A percentile compares a stretch with the other conserved stretches of the same genome.
Evolutionary conservation across 2,797 vertebrate genomes (phyloP).

Genomic region (Gambusia yucatana): DNA sequence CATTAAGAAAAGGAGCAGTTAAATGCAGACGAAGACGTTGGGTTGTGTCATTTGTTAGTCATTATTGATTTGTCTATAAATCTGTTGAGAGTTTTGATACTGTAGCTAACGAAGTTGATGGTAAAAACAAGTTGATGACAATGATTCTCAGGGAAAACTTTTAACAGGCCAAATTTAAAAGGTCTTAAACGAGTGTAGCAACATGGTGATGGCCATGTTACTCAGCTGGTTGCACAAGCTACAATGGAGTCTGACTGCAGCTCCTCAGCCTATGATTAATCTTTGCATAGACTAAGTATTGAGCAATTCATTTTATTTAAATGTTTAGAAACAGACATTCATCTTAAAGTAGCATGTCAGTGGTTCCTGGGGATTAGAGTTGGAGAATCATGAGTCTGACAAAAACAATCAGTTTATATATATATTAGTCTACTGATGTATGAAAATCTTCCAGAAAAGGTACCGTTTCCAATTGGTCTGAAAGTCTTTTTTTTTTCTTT

Average conservation of each 20-base stretch:
- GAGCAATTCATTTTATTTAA: not conserved
- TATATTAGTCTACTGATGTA: not conserved
- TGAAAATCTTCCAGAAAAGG: not conserved
- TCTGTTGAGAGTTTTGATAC: slow-evolving; percentile 19
- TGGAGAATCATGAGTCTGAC: not conserved
- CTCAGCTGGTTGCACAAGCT: not conserved
- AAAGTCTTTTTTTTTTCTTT: not conserved
- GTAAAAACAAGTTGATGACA: slow-evolving; percentile 13
- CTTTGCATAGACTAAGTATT: not conserved
- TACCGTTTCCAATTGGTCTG: not conserved
- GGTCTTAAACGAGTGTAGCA: slow-evolving; percentile 8
- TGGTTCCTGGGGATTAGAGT: not conserved
- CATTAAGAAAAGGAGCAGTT: slow-evolving; percentile 21
- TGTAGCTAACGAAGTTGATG: slow-evolving; percentile 39
- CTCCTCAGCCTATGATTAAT: not conserved
- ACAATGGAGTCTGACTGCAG: not conserved
- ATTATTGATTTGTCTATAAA: slow-evolving; percentile 11
- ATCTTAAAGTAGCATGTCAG: not conserved
- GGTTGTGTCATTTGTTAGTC: not conserved
- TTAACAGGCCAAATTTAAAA: slow-evolving; percentile 43
- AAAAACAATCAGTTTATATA: not conserved
- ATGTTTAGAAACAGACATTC: not conserved
- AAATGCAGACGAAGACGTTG: not conserved
- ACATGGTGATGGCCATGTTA: not conserved
- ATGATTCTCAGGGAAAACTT: slow-evolving; percentile 50